Evolutionary conservation across 2,888 invertebrate species (phyloP), one percentile per base, ranked within the genome.

Genomic region (Drosophila mercatorum): DNA sequence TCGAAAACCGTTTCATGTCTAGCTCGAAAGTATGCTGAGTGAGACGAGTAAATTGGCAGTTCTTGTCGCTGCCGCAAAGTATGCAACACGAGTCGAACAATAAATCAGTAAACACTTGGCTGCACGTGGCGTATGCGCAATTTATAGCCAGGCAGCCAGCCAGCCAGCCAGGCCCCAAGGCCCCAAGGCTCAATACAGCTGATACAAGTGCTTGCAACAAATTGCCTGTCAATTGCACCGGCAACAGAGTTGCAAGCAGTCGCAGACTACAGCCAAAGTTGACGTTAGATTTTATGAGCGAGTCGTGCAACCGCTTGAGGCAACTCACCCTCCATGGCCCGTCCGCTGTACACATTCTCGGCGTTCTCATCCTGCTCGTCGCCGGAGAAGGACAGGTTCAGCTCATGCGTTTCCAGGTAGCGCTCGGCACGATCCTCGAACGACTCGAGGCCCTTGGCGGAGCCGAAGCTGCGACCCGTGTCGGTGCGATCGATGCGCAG

Each of bases 391-490:
- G 93, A 91, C 53, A 94, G 90, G 80, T 92, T 93, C 63, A 94
- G 78, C 80, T 94, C 93, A 74, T 94, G 94, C 43, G 92, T 93
- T 57, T 91, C 88, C 73, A 94, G 82, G 83, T 93, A 94, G 68
- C 93, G 92, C 70, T 93, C 90, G 77, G 93, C 92, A 75, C 94
- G 93, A 72, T 94, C 94, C 62, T 94, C 87, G 40, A 94, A 88
- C 68, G 93, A 92, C 81, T 93, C 93, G 34, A 90, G 67, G 62
- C 81, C 76, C 72, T 89, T 91, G 72, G 69, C 79, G 26, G 83
- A 85, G 56, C 91, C 91, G 41, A 92, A 92, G 72, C 90, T 86
- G 72, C 91, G 91, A 43, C 90, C 91, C 65, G 86, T 88, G 61
- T 92, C 92, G 44, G 89, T 80, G 47, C 93, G 93, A 83, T 93